Base-by-base conservation (phyloP, 2,797 vertebrate species). In the Hozukius guyotensis region DNA sequence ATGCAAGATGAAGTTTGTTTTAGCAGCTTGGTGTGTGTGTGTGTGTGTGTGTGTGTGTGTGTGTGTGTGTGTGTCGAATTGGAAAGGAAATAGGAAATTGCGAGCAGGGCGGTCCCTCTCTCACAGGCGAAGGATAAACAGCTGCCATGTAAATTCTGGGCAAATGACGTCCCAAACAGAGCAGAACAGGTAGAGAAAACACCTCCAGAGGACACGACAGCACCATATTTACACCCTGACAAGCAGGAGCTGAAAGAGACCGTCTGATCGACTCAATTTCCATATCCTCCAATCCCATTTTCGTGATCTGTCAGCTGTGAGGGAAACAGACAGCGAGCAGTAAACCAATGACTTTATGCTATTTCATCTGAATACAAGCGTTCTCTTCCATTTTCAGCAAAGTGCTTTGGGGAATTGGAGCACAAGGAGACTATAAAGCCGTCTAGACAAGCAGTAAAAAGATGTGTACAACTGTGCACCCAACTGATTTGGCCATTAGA, bases 41-140 rank as follows among this genome's bases (percentile, higher is more conserved):
- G 31, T 34, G 27, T 68, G 49, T 53, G 75, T 65, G 32, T 63
- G 31, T 75, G 77, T 68, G 67, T 27, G 67, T 46, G 4, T 65
- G 22, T 60, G 13, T 70, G 77, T 69, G 67, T 29, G 68, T 49
- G 4, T 18, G n/a, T 75, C 2, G 12, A 36, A 84, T 56, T 89
- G 87, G 85, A 90, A 38, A 86, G 88, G 90, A 88, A 91, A 88
- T 60, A 87, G 92, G 89, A 94, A 94, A 89, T 87, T 72, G 87
- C 71, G 75, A 88, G 79, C 80, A 85, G 88, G 88, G 90, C 80
- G 75, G 86, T 69, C 80, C 78, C 81, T 70, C 77, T 77, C 73
- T 77, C 84, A 65, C 74, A 75, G 80, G 77, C 71, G 9, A 77
- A 82, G 75, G 60, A 84, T 84, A 92, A 94, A 93, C 85, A 89